These are phyloP conservation scores for Larimichthys polyactis DNA, from an alignment of 2,113 vertebrate species.

Conservation along the genomic window DNA sequence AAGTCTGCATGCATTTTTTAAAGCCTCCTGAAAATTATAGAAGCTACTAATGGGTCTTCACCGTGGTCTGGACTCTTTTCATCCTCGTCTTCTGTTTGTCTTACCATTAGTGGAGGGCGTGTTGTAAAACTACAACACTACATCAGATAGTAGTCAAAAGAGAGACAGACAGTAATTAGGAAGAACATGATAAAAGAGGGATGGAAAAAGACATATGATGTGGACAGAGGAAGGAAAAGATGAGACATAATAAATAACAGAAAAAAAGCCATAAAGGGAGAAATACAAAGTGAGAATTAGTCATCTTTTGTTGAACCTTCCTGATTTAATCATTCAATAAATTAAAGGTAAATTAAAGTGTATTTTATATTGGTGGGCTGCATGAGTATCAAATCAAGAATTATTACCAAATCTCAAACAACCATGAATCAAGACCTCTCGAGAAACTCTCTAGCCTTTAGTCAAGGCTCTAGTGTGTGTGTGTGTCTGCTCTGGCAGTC, in stretches of 20 bases:
- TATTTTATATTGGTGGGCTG: neutral
- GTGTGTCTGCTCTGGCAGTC: neutral
- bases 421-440: neutral
- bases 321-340: neutral
- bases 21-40: conserved; percentile 39
- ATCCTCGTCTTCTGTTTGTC: conserved; percentile 15
- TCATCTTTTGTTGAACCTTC: neutral
- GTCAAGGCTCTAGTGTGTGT: neutral
- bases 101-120: neutral
- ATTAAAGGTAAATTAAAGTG: neutral
- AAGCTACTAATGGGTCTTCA: conserved; percentile 26
- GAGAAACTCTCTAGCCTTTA: neutral
- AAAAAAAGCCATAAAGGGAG: neutral
- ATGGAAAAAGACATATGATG: conserved; percentile 12
- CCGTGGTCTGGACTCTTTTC: conserved; percentile 15
- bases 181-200: neutral
- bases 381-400: neutral
- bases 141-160: conserved; percentile 10
- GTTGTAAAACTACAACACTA: neutral
- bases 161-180: neutral
- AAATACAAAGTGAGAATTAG: neutral
- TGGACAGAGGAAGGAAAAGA: neutral
- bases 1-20: conserved; percentile 32
- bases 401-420: neutral
- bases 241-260: neutral